These are phyloP conservation scores for Zaprionus tsacasi DNA, from an alignment of 1,140 invertebrate genomes.

Conservation along the genomic window DNA sequence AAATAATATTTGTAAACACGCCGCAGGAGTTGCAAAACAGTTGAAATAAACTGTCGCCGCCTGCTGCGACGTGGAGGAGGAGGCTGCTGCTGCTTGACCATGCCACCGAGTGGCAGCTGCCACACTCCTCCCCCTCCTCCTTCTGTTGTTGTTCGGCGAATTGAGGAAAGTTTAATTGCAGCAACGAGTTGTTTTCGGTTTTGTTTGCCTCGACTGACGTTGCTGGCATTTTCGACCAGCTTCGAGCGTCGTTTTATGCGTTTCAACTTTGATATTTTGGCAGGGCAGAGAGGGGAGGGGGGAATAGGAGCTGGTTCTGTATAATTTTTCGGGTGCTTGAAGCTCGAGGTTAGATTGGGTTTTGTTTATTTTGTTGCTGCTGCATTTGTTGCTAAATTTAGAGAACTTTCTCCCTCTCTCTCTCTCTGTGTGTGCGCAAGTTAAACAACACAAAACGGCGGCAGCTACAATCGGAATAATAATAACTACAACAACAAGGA, in stretches of 20 bases:
- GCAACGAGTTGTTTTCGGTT: slow-evolving; percentile 5
- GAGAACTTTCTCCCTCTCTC: slow-evolving; percentile 44
- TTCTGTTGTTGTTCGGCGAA: neutral
- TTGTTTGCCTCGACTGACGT: slow-evolving; percentile 3
- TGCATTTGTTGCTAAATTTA: slow-evolving; percentile 69
- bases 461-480: slow-evolving; percentile 60
- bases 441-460: slow-evolving; percentile 48
- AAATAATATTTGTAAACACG: slow-evolving; percentile 67
- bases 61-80: neutral
- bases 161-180: slow-evolving; percentile 32
- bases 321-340: slow-evolving; percentile 28
- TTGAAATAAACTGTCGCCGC: slow-evolving; percentile 19
- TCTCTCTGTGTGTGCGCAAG: slow-evolving; percentile 24
- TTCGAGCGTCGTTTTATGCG: slow-evolving; percentile 53
- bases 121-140: neutral
- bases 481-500: slow-evolving; percentile 40
- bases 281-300: neutral
- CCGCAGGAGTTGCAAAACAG: slow-evolving; percentile 37
- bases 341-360: slow-evolving; percentile 24
- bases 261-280: slow-evolving; percentile 74
- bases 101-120: slow-evolving; percentile 4
- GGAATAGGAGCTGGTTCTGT: neutral
- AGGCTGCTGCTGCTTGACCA: slow-evolving; percentile 2
- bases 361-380: slow-evolving; percentile 49
- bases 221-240: slow-evolving; percentile 8